Conservation (phyloP, 2,113 vertebrate species). For the Canis aureus region DNA sequence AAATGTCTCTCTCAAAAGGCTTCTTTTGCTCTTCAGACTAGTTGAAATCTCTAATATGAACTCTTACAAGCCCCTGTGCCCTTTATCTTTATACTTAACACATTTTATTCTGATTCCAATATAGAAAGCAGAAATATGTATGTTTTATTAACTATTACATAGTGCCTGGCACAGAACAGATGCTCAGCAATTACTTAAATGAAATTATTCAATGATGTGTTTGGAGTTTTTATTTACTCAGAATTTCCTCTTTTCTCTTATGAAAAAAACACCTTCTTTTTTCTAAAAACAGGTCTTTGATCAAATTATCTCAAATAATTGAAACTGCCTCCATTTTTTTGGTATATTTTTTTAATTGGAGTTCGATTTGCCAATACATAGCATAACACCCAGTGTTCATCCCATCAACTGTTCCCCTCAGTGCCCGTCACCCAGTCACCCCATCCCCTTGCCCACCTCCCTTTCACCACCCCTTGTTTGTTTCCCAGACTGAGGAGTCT, state of each 20-base stretch:
- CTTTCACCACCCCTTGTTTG: no score
- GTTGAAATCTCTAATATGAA: neutral
- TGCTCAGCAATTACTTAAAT: constrained; percentile 14
- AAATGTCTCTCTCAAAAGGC: neutral
- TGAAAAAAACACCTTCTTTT: neutral
- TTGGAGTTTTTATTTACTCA: neutral
- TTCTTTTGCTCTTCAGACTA: neutral
- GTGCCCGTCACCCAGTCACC: no score
- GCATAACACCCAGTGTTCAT: no score
- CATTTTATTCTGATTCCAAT: neutral
- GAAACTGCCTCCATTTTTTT: neutral
- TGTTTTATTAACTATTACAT: neutral
- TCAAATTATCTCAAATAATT: neutral
- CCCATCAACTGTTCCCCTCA: no score
- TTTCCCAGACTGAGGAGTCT: no score
- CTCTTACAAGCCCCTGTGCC: neutral
- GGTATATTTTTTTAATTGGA: neutral
- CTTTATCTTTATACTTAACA: neutral
- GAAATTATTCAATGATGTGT: neutral
- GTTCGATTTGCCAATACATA: no score
- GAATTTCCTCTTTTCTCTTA: neutral
- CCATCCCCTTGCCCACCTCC: no score
- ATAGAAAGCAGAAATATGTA: neutral
- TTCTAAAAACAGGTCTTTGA: neutral
- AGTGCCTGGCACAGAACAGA: neutral